Evolutionary conservation across 2,888 invertebrate genomes (phyloP).

Genomic region (Balanococcus diminutus): DNA sequence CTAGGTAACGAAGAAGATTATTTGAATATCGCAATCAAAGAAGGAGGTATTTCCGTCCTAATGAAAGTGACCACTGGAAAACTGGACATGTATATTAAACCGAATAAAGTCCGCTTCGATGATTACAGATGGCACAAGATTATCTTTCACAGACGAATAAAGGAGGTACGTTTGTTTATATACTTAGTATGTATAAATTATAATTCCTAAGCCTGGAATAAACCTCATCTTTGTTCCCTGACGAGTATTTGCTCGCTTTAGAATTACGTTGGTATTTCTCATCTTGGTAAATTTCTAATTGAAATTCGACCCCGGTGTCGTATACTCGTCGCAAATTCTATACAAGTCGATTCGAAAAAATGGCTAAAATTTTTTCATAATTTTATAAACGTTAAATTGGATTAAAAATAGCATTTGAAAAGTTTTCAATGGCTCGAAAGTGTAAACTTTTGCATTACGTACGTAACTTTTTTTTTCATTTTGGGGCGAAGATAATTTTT

Average conservation of each 20-base stretch:
- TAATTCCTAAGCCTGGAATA: not conserved
- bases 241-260: not conserved
- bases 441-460: conserved; percentile 21
- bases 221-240: too few species aligned
- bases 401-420: conserved; percentile 21
- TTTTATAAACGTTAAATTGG: conserved; percentile 10
- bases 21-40: conserved; percentile 84
- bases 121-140: conserved; percentile 97
- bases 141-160: conserved; percentile 84
- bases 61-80: conserved; percentile 90
- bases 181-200: not conserved
- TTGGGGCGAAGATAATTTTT: not conserved
- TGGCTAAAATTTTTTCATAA: conserved; percentile 37
- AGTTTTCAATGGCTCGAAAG: conserved; percentile 8
- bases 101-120: conserved; percentile 86
- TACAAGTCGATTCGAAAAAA: conserved; percentile 4
- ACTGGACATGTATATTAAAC: conserved; percentile 87
- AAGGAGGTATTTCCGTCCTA: conserved; percentile 85
- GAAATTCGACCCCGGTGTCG: not conserved
- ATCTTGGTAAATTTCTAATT: conserved; percentile 6
- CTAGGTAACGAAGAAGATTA: conserved; percentile 89
- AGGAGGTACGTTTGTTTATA: conserved; percentile 72
- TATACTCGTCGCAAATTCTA: too few species aligned
- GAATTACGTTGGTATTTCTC: not conserved
- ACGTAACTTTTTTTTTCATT: not conserved